Evolutionary conservation across 2,888 invertebrate genomes (phyloP).

Genomic region (Scaptomyza parva): DNA sequence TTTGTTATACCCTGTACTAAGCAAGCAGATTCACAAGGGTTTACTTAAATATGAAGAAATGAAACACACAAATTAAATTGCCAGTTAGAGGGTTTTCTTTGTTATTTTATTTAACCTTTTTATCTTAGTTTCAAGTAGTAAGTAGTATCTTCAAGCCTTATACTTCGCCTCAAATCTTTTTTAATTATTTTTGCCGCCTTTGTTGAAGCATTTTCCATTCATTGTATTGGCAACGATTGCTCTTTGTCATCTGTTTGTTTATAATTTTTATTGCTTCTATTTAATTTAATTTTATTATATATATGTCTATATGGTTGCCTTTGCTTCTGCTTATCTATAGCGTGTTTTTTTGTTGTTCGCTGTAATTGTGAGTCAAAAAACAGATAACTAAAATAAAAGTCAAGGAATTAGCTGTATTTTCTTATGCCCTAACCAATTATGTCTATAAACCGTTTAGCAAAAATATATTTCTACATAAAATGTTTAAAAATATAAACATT

Average conservation of each 20-base stretch:
- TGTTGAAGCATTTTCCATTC: slow-evolving; percentile 34
- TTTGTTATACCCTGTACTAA: neutral
- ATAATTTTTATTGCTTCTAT: slow-evolving; percentile 44
- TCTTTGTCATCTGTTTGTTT: slow-evolving; percentile 42
- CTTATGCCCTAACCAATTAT: slow-evolving; percentile 8
- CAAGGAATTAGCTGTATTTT: neutral
- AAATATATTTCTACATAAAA: too few relatives aligned
- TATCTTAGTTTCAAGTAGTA: neutral
- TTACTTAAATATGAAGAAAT: neutral
- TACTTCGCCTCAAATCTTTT: neutral
- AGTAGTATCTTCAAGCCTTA: neutral
- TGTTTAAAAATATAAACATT: too few relatives aligned
- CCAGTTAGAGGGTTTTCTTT: too few relatives aligned
- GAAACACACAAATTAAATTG: too few relatives aligned
- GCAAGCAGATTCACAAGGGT: neutral
- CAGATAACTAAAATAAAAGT: slow-evolving; percentile 21
- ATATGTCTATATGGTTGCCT: too few relatives aligned
- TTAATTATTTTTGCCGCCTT: neutral
- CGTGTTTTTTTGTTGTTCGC: slow-evolving; percentile 16
- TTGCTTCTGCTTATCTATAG: slow-evolving; percentile 34
- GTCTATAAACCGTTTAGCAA: too few relatives aligned
- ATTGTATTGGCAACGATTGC: slow-evolving; percentile 34
- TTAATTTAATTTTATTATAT: slow-evolving; percentile 15
- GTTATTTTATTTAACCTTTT: too few relatives aligned
- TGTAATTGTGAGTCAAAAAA: slow-evolving; percentile 5